These are phyloP conservation scores for Silvanus unidentatus DNA, from an alignment of 2,888 invertebrate species.

Conservation along the genomic window DNA sequence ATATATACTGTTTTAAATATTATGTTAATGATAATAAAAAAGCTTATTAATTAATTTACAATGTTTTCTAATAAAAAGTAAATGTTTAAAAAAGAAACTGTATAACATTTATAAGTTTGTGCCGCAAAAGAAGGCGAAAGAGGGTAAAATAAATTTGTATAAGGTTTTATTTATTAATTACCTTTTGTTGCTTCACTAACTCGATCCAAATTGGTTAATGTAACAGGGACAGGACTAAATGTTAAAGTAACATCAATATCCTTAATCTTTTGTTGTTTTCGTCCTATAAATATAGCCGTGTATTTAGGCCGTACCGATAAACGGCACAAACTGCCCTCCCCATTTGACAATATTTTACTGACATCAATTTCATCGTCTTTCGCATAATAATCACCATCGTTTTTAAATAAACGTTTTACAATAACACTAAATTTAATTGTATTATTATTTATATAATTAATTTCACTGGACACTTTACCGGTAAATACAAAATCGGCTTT, in stretches of 20 bases:
- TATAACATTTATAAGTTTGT: no score
- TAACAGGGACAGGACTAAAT: slow-evolving; percentile 44
- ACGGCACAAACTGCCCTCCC: slow-evolving; percentile 42
- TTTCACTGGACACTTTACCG: slow-evolving; percentile 41
- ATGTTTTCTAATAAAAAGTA: no score
- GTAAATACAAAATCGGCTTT: slow-evolving; percentile 40
- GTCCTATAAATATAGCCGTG: slow-evolving; percentile 43
- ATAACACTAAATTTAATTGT: slow-evolving; percentile 37
- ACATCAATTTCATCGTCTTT: slow-evolving; percentile 37
- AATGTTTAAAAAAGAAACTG: no score
- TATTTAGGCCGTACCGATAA: slow-evolving; percentile 41
- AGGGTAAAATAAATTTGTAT: no score
- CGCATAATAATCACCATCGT: slow-evolving; percentile 6
- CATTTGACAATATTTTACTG: slow-evolving; percentile 36
- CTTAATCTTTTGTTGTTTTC: slow-evolving; percentile 29
- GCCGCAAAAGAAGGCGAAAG: no score
- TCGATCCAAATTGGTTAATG: slow-evolving; percentile 44
- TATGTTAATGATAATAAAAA: no score
- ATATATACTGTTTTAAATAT: no score
- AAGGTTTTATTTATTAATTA: slow-evolving; percentile 20
- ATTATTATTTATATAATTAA: slow-evolving; percentile 29
- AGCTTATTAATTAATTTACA: no score
- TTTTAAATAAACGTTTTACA: slow-evolving; percentile 42
- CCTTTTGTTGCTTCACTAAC: slow-evolving; percentile 46
- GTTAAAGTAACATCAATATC: slow-evolving; percentile 31